Percentiles rank a stretch among this genome's conserved stretches.
These are phyloP conservation scores for Acrobasis repandana DNA, from an alignment of 2,888 invertebrate species.

Conservation along the genomic window DNA sequence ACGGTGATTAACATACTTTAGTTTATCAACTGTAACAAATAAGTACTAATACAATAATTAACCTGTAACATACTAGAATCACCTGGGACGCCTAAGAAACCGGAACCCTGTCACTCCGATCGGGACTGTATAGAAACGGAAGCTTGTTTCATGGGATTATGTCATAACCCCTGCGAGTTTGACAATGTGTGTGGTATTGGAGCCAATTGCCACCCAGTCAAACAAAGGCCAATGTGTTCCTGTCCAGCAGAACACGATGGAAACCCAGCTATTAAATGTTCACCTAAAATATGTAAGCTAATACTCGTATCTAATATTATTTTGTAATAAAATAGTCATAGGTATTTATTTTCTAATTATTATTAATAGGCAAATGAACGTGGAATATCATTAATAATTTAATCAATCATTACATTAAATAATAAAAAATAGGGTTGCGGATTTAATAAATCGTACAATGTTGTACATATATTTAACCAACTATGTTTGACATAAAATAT, in stretches of 20 bases:
- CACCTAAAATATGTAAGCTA: slow-evolving; percentile 90
- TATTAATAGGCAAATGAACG: too few relatives aligned
- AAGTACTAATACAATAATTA: slow-evolving; percentile 66
- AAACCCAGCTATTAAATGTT: slow-evolving; percentile 91
- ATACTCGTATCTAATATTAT: slow-evolving; percentile 29
- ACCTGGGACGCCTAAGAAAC: slow-evolving; percentile 87
- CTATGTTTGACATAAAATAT: not conserved
- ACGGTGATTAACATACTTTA: slow-evolving; percentile 33
- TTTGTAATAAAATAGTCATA: too few relatives aligned
- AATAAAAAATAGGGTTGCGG: slow-evolving; percentile 1
- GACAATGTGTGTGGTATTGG: slow-evolving; percentile 88
- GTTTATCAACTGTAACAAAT: slow-evolving; percentile 36
- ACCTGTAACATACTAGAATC: slow-evolving; percentile 84
- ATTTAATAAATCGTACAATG: not conserved
- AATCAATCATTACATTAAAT: not conserved
- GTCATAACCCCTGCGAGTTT: slow-evolving; percentile 93
- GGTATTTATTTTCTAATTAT: too few relatives aligned
- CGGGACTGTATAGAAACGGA: slow-evolving; percentile 92
- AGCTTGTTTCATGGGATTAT: slow-evolving; percentile 91
- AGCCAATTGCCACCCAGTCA: slow-evolving; percentile 90
- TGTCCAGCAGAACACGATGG: slow-evolving; percentile 92
- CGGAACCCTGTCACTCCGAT: slow-evolving; percentile 91
- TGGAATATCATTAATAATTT: too few relatives aligned
- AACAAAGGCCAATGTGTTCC: slow-evolving; percentile 92
- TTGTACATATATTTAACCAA: slow-evolving; percentile 4